These are phyloP conservation scores for Chymomyza caudatula DNA, from an alignment of 2,888 invertebrate species.

Conservation along the genomic window DNA sequence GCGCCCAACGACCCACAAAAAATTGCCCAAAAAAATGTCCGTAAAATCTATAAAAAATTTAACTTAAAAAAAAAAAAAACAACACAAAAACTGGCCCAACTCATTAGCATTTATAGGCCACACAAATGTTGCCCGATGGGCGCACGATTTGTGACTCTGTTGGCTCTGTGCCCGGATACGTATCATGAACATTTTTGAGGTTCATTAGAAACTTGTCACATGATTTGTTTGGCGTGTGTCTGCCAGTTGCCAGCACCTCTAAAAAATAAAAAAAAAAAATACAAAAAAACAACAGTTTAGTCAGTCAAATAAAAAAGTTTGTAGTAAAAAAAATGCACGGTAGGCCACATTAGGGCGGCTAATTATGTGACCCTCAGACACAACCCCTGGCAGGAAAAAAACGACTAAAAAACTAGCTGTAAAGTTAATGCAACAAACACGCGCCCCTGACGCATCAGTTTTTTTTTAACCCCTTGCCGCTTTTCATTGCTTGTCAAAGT, in stretches of 20 bases:
- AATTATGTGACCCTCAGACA: slow-evolving; percentile 56
- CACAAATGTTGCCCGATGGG: slow-evolving; percentile 47
- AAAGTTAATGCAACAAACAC: slow-evolving; percentile 39
- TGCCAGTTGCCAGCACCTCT: slow-evolving; percentile 4
- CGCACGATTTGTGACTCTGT: slow-evolving; percentile 33
- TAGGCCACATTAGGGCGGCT: slow-evolving; percentile 48
- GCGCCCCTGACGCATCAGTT: slow-evolving; percentile 48
- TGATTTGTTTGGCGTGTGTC: slow-evolving; percentile 58
- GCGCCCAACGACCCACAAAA: slow-evolving; percentile 55
- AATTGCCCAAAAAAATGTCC: slow-evolving; percentile 61
- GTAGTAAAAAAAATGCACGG: slow-evolving; percentile 6
- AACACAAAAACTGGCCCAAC: slow-evolving; percentile 18
- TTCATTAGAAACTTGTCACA: slow-evolving; percentile 70
- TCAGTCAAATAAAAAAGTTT: background rate
- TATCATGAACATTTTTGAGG: slow-evolving; percentile 33
- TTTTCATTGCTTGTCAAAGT: slow-evolving; percentile 62
- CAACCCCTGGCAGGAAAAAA: slow-evolving; percentile 30
- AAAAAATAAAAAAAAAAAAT: slow-evolving; percentile 23
- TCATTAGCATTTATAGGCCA: slow-evolving; percentile 69
- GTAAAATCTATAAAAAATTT: slow-evolving; percentile 62
- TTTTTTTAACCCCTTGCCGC: slow-evolving; percentile 36
- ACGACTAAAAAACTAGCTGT: slow-evolving; percentile 12
- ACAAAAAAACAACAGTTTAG: slow-evolving; percentile 6
- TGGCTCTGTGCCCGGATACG: slow-evolving; percentile 3
- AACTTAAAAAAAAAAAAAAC: slow-evolving; percentile 36